Conservation (phyloP, 2,888 invertebrate genomes). For the Drosophila antonietae region DNA sequence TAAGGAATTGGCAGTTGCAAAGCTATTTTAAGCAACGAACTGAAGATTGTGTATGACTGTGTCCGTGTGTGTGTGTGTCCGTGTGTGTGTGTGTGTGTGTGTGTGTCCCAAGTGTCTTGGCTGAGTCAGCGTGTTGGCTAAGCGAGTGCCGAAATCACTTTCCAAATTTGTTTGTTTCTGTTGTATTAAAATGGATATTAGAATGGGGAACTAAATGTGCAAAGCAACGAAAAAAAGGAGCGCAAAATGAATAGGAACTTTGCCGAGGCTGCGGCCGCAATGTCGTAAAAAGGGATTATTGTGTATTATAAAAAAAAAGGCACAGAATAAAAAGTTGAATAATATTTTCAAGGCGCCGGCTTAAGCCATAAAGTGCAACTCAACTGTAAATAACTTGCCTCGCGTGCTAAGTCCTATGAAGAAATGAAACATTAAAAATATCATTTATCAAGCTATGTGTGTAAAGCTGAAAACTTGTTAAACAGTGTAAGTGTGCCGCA, state of each 20-base stretch:
- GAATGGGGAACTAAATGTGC: conserved; percentile 39
- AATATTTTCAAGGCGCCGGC: conserved; percentile 56
- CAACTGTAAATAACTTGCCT: conserved; percentile 59
- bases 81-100: conserved; percentile 3
- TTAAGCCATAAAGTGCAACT: conserved; percentile 68
- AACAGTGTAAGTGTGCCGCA: conserved; percentile 49
- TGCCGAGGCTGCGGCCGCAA: conserved; percentile 47
- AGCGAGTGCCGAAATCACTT: conserved; percentile 62
- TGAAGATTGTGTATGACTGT: conserved; percentile 25
- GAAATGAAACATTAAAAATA: conserved; percentile 19
- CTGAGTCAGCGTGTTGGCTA: conserved; percentile 39
- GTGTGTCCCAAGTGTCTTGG: conserved; percentile 30
- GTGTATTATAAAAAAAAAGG: conserved; percentile 43
- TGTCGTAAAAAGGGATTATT: conserved; percentile 71
- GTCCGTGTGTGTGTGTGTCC: background rate
- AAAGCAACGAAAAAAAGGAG: conserved; percentile 15
- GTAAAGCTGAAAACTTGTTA: conserved; percentile 32
- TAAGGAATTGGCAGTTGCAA: conserved; percentile 23
- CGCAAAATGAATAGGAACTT: conserved; percentile 17
- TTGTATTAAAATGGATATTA: conserved; percentile 59
- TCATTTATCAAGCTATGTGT: conserved; percentile 30
- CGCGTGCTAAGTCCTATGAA: conserved; percentile 60
- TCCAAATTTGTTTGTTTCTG: conserved; percentile 59
- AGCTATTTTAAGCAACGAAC: conserved; percentile 47
- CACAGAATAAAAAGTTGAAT: conserved; percentile 26